These are phyloP conservation scores for Penaeus indicus DNA, from an alignment of 1,140 invertebrate species.

Conservation along the genomic window DNA sequence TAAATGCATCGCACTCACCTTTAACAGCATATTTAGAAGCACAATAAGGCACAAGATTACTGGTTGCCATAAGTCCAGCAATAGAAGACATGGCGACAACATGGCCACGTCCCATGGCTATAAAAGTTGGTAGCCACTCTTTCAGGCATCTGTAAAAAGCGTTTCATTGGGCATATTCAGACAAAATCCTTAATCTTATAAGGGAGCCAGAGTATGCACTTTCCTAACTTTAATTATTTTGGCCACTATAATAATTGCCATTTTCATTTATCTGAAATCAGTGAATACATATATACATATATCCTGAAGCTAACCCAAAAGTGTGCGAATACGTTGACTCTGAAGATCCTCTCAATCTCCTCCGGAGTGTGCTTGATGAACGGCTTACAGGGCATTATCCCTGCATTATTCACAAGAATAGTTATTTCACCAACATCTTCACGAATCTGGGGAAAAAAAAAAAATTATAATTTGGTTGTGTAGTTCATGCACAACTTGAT, in stretches of 20 bases:
- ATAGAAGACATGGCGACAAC: slow-evolving; percentile 87
- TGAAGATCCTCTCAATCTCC: slow-evolving; percentile 80
- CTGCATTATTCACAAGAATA: slow-evolving; percentile 89
- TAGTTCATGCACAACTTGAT: no score
- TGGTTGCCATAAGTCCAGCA: slow-evolving; percentile 81
- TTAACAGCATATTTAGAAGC: slow-evolving; percentile 85
- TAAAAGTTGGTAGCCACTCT: slow-evolving; percentile 85
- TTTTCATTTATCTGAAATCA: neutral
- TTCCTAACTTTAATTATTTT: neutral
- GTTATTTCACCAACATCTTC: slow-evolving; percentile 75
- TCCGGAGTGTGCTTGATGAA: slow-evolving; percentile 77
- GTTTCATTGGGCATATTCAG: slow-evolving; percentile 1
- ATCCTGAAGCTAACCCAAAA: slow-evolving; percentile 77
- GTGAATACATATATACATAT: slow-evolving; percentile 11
- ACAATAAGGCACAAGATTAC: slow-evolving; percentile 86
- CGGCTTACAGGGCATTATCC: slow-evolving; percentile 85
- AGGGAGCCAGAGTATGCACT: neutral
- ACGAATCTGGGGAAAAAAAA: slow-evolving; percentile 63
- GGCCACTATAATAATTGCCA: neutral
- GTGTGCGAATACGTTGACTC: slow-evolving; percentile 85
- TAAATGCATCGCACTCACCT: no score
- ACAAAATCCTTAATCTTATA: no score
- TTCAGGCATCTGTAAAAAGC: slow-evolving; percentile 77
- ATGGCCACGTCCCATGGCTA: slow-evolving; percentile 83
- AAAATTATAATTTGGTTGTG: no score